These are phyloP conservation scores for Notarius lentiginosus DNA, from an alignment of 2,113 vertebrate genomes.

Conservation along the genomic window DNA sequence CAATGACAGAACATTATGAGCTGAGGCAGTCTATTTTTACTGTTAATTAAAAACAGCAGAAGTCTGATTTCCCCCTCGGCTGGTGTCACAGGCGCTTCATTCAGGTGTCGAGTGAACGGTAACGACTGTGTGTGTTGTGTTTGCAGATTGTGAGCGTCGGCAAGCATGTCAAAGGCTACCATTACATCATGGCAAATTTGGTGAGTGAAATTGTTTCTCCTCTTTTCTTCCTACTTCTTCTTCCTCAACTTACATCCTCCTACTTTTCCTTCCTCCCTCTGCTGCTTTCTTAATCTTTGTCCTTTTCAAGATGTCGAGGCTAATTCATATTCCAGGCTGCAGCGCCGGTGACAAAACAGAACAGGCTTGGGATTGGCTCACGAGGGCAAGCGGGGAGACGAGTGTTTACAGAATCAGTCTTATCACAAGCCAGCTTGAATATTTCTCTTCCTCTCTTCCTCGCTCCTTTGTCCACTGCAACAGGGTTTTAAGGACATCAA, in stretches of 20 bases:
- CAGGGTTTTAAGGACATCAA: constrained; percentile 99
- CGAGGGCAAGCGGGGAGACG: constrained; percentile 34
- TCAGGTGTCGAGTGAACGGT: constrained; percentile 11
- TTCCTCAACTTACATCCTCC: background rate
- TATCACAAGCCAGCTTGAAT: constrained; percentile 49
- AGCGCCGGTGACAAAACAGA: constrained; percentile 35
- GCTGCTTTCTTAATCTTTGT: constrained; percentile 34
- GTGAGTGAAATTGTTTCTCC: constrained; percentile 67
- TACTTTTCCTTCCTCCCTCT: background rate
- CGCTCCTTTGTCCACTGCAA: constrained; percentile 20
- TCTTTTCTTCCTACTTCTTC: constrained; percentile 3
- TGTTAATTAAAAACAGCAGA: constrained; percentile 46
- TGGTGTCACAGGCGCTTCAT: constrained; percentile 11
- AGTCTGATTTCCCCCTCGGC: constrained; percentile 21
- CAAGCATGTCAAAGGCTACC: constrained; percentile 97
- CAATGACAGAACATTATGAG: constrained; percentile 26
- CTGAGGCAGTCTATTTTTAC: constrained; percentile 31
- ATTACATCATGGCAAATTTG: constrained; percentile 99
- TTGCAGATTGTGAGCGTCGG: constrained; percentile 94
- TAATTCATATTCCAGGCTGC: constrained; percentile 51
- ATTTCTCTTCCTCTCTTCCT: constrained; percentile 17
- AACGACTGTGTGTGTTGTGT: constrained; percentile 48
- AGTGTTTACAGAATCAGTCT: constrained; percentile 50
- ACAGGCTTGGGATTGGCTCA: constrained; percentile 42
- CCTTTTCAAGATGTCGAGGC: constrained; percentile 40